Evolutionary conservation across 2,797 vertebrate genomes (phyloP), one percentile per base, ranked within the genome.

Genomic region (Melanotaenia maccullochi): DNA sequence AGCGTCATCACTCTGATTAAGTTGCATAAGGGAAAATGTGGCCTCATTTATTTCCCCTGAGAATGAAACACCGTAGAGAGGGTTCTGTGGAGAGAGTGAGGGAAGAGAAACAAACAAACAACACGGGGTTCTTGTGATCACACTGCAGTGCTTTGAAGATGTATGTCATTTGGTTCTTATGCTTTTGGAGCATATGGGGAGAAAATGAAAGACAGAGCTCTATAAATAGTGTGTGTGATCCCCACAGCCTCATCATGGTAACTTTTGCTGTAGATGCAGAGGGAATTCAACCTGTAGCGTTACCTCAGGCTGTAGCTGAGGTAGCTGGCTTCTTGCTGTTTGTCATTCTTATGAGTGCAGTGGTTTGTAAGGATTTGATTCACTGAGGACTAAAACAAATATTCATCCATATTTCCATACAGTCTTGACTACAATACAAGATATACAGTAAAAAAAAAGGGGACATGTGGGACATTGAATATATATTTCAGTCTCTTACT

Each of bases 211-310:
- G 66, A 65, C 0, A 30, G 65, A 68, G 89, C 84, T 88, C 91
- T 94, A 93, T 93, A 93, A 95, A 96, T 94, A 93, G 89, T 81
- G 75, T 74, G 61, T 88, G 76, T 87, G 59, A 52, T 95, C 91
- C 90, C 90, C 89, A 84, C 83, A 91, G 91, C 85, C 87, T 94
- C 89, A 88, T 93, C 92, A 82, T 92, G 81, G 88, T 82, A 89
- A 85, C 87, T 88, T 90, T 7, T 65, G 82, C 88, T 91, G 86
- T 85, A 85, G 9, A 42, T 80, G 83, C 90, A 87, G 88, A 91
- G 88, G 83, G 90, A 90, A 93, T 94, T 95, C 86, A 90, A 93
- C 92, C 84, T 91, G 91, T 93, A 84, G 90, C 87, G 84, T 95
- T 92, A 95, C 88, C 90, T 79, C 85, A 84, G 91, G 90, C 93